These are phyloP conservation scores for Anagrus nilaparvatae DNA, from an alignment of 1,140 invertebrate species.

Conservation along the genomic window DNA sequence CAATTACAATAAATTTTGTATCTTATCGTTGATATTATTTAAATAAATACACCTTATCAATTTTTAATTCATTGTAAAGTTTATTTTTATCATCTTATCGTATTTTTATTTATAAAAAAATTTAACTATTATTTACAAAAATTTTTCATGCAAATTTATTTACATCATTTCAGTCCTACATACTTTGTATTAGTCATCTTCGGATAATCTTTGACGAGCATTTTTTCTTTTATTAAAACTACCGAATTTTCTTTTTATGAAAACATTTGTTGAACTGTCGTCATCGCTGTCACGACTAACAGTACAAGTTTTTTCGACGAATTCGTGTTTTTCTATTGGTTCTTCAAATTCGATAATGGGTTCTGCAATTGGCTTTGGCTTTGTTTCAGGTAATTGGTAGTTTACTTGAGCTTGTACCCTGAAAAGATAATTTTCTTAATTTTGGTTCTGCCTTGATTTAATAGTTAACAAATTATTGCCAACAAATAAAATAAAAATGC, in stretches of 20 bases:
- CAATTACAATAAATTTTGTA: too few relatives aligned
- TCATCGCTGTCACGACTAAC: constrained; percentile 42
- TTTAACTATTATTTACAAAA: not conserved
- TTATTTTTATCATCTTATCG: too few relatives aligned
- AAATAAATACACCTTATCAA: not conserved
- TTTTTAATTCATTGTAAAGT: not conserved
- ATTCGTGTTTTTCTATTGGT: too few relatives aligned
- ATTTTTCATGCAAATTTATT: not conserved
- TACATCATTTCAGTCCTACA: too few relatives aligned
- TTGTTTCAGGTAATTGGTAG: constrained; percentile 47
- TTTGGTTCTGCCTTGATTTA: too few relatives aligned
- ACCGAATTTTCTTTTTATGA: constrained; percentile 57
- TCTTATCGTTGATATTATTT: too few relatives aligned
- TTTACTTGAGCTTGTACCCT: constrained; percentile 41
- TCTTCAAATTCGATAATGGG: too few relatives aligned
- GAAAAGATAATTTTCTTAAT: too few relatives aligned
- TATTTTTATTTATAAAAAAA: too few relatives aligned
- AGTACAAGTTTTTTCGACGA: constrained; percentile 57
- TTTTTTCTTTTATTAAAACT: constrained; percentile 48
- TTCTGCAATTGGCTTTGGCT: constrained; percentile 24
- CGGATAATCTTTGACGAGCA: constrained; percentile 47
- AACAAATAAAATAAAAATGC: too few relatives aligned
- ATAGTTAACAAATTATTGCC: too few relatives aligned
- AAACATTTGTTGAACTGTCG: constrained; percentile 33
- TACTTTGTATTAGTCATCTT: constrained; percentile 44